phyloP scores from a whole-genome alignment of 2,113 vertebrate genomes.

The Gasterosteus aculeatus region DNA sequence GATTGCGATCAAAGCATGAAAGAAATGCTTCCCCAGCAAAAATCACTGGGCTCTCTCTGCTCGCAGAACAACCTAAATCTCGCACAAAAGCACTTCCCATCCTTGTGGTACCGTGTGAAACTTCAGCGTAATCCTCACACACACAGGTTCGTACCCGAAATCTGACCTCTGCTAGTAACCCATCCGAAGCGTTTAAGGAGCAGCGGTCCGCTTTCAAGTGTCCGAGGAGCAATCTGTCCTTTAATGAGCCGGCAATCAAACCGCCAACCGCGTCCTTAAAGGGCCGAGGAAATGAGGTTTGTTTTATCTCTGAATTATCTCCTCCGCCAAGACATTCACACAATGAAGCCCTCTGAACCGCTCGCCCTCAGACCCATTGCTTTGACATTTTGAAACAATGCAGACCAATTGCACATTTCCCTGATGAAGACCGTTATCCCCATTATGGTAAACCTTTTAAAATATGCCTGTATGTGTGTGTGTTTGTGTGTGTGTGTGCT shows the following conservation, averaged over 20 bases:
- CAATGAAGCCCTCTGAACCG: background rate
- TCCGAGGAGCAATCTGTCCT: background rate
- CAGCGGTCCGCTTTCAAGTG: background rate
- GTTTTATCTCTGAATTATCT: background rate
- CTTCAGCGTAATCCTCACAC: background rate
- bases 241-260: no score
- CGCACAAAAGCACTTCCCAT: background rate
- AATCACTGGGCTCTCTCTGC: background rate
- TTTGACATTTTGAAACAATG: constrained; percentile 4
- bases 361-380: background rate
- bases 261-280: no score
- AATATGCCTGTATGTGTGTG: background rate
- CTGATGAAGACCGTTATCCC: background rate
- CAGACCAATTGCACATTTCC: background rate
- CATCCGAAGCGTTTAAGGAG: background rate
- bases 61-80: background rate
- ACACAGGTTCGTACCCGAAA: background rate
- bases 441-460: background rate
- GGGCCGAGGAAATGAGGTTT: background rate
- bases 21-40: background rate
- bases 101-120: no score
- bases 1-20: constrained; percentile 8
- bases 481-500: constrained; percentile 36
- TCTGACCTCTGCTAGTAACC: background rate
- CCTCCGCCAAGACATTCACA: constrained; percentile 5